Base-by-base conservation (phyloP, 2,113 vertebrate genomes). In the Crotalus horridus region DNA sequence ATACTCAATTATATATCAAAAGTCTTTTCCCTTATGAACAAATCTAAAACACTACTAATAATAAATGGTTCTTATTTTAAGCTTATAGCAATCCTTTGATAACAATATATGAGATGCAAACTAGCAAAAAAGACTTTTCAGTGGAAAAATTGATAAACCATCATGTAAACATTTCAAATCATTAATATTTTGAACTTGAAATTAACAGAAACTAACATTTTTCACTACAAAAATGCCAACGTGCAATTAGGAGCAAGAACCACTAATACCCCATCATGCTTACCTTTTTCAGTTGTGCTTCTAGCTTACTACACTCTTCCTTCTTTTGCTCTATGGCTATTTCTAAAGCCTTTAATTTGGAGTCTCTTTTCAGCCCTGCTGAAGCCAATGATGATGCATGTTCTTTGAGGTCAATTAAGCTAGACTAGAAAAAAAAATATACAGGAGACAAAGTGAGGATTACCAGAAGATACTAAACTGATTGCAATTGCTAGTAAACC, bases 261-360 rank as follows among this genome's bases (percentile, higher is more conserved):
- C 94, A 90, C 89, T 89, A 95, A 56, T 93, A 94, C 91, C 95
- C 20, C 85, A 81, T 81, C 33, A 90, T 94, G 96, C 97, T 98
- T 98, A 98, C 98, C 98, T 98, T 98, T 97, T 98, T 98, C 94
- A 99, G 98, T 97, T 99, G 99, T 69, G 99, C 99, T 98, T 99
- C 99, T 98, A 99, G 98, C 97, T 99, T 99, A 98, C 98, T 99
- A 97, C 99, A 99, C 97, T 99, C 99, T 96, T 99, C 99, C 97
- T 99, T 99, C 98, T 99, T 99, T 98, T 99, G 99, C 97, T 99
- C 99, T 51, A 99, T 99, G 96, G 99, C 99, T 94, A 99, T 99
- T 98, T 99, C 99, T 97, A 99, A 98, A 92, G 99, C 98, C 96
- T 99, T 99, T 97, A 99, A 98, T 97, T 99, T 99, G 95, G 99